Evolutionary conservation across 2,797 vertebrate species (phyloP).

Genomic region (Sylvia borin): DNA sequence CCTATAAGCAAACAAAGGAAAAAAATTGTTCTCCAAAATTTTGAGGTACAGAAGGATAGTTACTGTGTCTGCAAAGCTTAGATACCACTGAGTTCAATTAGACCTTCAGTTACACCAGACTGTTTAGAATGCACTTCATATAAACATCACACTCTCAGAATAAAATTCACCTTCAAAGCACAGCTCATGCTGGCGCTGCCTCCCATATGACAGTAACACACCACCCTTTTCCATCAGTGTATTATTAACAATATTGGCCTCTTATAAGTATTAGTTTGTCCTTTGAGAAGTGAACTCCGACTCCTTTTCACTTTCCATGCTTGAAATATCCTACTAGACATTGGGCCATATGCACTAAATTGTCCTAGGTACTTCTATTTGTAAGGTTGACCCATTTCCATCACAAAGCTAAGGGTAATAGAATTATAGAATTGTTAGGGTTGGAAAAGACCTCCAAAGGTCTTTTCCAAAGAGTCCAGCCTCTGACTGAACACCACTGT

Average conservation of each 20-base stretch:
- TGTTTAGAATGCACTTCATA: background rate
- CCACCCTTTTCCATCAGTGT: background rate
- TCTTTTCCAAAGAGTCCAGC: background rate
- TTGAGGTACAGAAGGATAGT: background rate
- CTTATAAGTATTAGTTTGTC: background rate
- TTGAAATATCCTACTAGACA: background rate
- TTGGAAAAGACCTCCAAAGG: background rate
- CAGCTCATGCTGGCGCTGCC: background rate
- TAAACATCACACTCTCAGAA: background rate
- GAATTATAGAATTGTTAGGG: background rate
- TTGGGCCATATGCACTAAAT: background rate
- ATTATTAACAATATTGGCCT: background rate
- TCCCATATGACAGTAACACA: background rate
- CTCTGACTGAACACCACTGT: background rate
- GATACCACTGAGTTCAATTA: background rate
- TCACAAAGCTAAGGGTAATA: background rate
- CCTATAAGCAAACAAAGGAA: constrained; percentile 73
- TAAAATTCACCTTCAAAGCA: background rate
- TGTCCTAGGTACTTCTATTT: background rate
- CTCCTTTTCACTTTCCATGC: background rate
- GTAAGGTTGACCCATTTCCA: background rate
- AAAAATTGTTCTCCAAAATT: background rate
- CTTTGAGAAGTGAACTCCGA: background rate
- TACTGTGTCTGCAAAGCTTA: background rate
- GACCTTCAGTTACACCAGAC: background rate